phyloP scores from a whole-genome alignment of 2,888 invertebrate genomes.

The Drosophila sordidapex region DNA sequence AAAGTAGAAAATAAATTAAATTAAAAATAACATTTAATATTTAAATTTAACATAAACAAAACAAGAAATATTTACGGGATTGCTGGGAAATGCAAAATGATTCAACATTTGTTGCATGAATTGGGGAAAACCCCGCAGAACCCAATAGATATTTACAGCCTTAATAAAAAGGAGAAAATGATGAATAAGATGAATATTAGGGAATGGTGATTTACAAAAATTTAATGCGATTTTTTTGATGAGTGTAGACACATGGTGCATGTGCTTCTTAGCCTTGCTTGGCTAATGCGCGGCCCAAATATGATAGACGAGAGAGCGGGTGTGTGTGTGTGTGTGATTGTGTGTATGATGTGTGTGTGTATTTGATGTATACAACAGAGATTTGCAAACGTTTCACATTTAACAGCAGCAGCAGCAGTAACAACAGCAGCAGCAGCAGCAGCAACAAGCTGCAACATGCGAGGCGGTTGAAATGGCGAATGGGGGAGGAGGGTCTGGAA shows the following conservation, averaged over 20 bases:
- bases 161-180: background rate
- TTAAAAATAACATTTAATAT: background rate
- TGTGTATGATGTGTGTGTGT: background rate
- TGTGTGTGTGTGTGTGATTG: background rate
- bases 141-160: background rate
- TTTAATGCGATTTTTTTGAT: background rate
- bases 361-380: slow-evolving; percentile 57
- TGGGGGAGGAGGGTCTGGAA: background rate
- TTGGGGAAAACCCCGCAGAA: background rate
- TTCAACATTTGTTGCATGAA: background rate
- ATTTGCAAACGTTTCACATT: slow-evolving; percentile 77
- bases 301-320: slow-evolving; percentile 66
- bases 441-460: slow-evolving; percentile 72
- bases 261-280: slow-evolving; percentile 74
- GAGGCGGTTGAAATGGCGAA: background rate
- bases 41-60: background rate
- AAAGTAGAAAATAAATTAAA: background rate
- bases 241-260: slow-evolving; percentile 31
- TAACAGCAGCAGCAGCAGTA: slow-evolving; percentile 48
- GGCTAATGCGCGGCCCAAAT: slow-evolving; percentile 77
- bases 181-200: background rate
- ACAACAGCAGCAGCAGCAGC: slow-evolving; percentile 41
- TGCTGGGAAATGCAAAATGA: background rate
- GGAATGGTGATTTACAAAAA: background rate
- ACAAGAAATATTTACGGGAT: background rate